Base-by-base conservation (phyloP, 2,797 vertebrate genomes). In the Siniperca scherzeri region DNA sequence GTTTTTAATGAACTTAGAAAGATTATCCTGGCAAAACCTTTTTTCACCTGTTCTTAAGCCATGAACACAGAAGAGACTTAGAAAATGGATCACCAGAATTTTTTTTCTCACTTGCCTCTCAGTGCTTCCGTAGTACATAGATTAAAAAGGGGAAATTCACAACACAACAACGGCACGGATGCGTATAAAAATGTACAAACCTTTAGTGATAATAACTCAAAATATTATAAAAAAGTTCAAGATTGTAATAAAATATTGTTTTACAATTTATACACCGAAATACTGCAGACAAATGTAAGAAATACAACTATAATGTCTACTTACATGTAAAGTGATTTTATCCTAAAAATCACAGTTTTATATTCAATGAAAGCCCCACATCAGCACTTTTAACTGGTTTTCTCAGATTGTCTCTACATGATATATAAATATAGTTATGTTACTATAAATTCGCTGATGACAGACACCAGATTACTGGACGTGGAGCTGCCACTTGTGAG, bases 401-500 rank as follows among this genome's bases (percentile, higher is more conserved):
- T 27, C 53, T 21, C 50, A 40, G 22, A 22, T 25, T 42, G 52
- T 70, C 25, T 59, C 33, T 36, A 36, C 33, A 36, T 4, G 4
- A 36, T 36, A 22, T 60, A n/a, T 22, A 33, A 25, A 66, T 25
- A 11, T 1, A 55, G 40, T 7, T 46, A n/a, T 69, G 27, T 77
- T 62, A 4, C 42, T n/a, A 17, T 19, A 59, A 72, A 48, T 55
- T 55, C 4, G 21, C 53, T 53, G 55, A 69, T 59, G n/a, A 59
- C 16, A 61, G 21, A 14, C 33, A 57, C 6, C 4, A 33, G 14
- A 52, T 72, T 19, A 19, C 25, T 2, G 55, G 14, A 38, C 1
- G 14, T 40, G n/a, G 19, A 42, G 46, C 30, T 62, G 36, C 40
- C 52, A 55, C 69, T 65, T 78, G 9, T 74, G 57, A 70, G 16